A percentile compares a stretch with the other conserved stretches of the same genome.
phyloP scores from a whole-genome alignment of 2,113 vertebrate genomes.

The Anas platyrhynchos region DNA sequence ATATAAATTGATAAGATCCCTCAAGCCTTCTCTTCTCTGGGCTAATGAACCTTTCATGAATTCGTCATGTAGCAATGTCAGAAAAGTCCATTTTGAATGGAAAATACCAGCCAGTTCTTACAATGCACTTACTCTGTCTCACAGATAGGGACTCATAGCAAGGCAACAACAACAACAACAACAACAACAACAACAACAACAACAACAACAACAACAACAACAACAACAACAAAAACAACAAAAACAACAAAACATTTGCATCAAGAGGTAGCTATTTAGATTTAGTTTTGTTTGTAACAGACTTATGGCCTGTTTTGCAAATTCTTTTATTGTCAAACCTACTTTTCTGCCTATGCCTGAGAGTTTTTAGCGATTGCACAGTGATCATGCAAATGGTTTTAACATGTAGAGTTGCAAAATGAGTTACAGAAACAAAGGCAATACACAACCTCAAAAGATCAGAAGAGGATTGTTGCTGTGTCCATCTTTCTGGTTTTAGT shows the following conservation, averaged over 20 bases:
- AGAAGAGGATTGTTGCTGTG: not conserved
- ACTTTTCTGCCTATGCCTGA: not conserved
- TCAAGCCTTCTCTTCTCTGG: not conserved
- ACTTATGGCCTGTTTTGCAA: not conserved
- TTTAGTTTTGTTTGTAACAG: not conserved
- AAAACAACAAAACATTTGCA: not conserved
- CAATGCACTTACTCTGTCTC: not conserved
- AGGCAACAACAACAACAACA: not conserved
- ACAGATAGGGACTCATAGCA: not conserved
- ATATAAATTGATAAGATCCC: not conserved
- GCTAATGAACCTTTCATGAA: not conserved
- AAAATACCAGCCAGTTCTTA: not conserved
- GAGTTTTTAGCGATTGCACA: not conserved
- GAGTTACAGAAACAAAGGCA: not conserved
- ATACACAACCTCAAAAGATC: not conserved
- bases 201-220: not conserved
- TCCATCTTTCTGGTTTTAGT: slow-evolving; percentile 12
- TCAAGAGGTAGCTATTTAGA: not conserved
- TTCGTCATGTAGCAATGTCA: not conserved
- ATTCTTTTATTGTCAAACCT: not conserved
- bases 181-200: not conserved
- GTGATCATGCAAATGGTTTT: not conserved
- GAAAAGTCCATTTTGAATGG: not conserved
- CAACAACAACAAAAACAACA: not conserved
- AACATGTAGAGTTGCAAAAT: not conserved